A percentile compares a stretch with the other conserved stretches of the same genome.
Conservation (phyloP, 2,113 vertebrate genomes). For the Erpornis zantholeuca region DNA sequence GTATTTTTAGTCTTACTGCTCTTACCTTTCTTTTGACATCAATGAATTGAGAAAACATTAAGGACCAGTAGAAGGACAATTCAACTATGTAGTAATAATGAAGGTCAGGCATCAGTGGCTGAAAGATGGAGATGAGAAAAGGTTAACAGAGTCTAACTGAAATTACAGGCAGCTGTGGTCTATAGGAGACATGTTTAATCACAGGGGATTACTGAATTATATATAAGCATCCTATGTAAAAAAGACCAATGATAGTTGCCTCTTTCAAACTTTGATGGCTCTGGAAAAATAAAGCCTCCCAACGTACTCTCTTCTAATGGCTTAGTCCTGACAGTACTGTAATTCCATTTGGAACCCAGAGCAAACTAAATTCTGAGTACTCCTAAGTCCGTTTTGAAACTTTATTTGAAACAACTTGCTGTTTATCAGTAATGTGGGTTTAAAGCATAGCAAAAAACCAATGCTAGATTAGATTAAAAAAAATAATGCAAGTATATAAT, state of each 20-base stretch:
- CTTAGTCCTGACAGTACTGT: background rate
- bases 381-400: background rate
- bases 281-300: background rate
- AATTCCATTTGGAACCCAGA: background rate
- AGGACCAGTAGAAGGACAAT: slow-evolving; percentile 95
- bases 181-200: background rate
- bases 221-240: background rate
- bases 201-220: background rate
- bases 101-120: slow-evolving; percentile 92
- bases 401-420: background rate
- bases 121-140: slow-evolving; percentile 57
- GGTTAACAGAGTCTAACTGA: slow-evolving; percentile 19
- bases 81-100: slow-evolving; percentile 97
- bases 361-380: background rate
- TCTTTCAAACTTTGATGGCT: background rate
- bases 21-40: slow-evolving; percentile 99
- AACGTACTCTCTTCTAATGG: background rate
- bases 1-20: background rate
- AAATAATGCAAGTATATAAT: background rate
- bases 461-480: background rate
- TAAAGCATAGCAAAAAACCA: background rate
- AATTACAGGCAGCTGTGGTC: background rate
- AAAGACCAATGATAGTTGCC: background rate
- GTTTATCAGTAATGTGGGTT: background rate
- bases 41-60: slow-evolving; percentile 96